phyloP scores from a whole-genome alignment of 2,797 vertebrate genomes.

The Anomalospiza imberbis region DNA sequence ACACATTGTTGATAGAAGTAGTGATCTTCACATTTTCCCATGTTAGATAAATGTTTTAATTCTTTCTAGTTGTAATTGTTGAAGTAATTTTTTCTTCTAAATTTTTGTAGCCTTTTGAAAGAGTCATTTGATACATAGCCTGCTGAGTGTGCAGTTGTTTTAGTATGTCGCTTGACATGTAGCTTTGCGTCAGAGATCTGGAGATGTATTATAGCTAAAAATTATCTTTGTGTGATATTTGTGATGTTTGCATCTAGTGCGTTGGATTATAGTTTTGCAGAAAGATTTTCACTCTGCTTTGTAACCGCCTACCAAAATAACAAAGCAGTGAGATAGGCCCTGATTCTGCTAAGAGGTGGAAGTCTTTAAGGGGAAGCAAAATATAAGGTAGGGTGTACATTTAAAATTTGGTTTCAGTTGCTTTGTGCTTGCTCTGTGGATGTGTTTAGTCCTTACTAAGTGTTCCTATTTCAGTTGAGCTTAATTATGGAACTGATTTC shows the following conservation, averaged over 20 bases:
- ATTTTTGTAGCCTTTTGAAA: neutral
- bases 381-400: neutral
- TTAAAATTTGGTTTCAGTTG: neutral
- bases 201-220: neutral
- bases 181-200: neutral
- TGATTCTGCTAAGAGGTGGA: neutral
- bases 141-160: neutral
- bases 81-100: neutral
- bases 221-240: neutral
- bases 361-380: neutral
- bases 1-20: neutral
- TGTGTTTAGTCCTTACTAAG: neutral
- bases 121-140: neutral
- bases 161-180: neutral
- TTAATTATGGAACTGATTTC: neutral
- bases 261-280: neutral
- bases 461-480: neutral
- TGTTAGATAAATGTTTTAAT: neutral
- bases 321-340: constrained; percentile 5
- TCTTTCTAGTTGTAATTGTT: neutral
- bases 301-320: neutral
- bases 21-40: neutral
- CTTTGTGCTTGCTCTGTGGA: neutral
- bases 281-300: neutral
- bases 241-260: neutral